Base-by-base conservation (phyloP, 1,140 invertebrate genomes). In the Cyphomyrmex costatus region DNA sequence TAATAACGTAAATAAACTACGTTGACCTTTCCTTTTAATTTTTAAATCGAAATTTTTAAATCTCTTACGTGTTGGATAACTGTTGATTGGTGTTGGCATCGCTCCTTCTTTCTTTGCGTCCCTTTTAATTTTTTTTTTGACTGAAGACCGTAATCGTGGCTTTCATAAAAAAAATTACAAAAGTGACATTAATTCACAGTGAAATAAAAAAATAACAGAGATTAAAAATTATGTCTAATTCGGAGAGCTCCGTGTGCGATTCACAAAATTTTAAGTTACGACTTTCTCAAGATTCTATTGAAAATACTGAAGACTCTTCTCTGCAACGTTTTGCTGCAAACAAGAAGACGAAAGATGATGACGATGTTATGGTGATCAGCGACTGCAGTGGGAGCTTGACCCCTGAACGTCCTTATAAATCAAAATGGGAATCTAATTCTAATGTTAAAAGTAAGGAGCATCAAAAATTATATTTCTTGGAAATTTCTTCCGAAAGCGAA, bases 291-390 rank as follows among this genome's bases (percentile, higher is more conserved):
- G 65, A 70, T 51, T 92, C 92, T 0, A 53, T 0, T 68, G 53
- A 4, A 16, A 65, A 16, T 10, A 33, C 71, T 10, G 73, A 86
- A 21, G 77, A 92, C 30, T 86, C 76, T 27, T 68, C 65, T 2
- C 0, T 24, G 36, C 61, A 79, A 58, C 42, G 87, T 63, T 53
- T 19, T 53, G 14, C 8, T 30, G 1, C 19, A 53, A 53, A n/a
- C 8, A 70, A 78, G 60, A 16, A 70, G 16, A 74, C 80, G 60
- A 51, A 65, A 3, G 14, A 56, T 0, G 46, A 84, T 0, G 36
- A 80, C 33, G 65, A 86, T 33, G 0, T 86, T 70, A 89, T 93
- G 78, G 6, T 91, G 0, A 92, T 93, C 36, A 92, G 88, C 49
- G 91, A 93, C 24, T 89, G 91, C n/a, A 91, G 88, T 58, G 85